These are phyloP conservation scores for Geococcyx californianus DNA, from an alignment of 2,113 vertebrate species.

Conservation along the genomic window DNA sequence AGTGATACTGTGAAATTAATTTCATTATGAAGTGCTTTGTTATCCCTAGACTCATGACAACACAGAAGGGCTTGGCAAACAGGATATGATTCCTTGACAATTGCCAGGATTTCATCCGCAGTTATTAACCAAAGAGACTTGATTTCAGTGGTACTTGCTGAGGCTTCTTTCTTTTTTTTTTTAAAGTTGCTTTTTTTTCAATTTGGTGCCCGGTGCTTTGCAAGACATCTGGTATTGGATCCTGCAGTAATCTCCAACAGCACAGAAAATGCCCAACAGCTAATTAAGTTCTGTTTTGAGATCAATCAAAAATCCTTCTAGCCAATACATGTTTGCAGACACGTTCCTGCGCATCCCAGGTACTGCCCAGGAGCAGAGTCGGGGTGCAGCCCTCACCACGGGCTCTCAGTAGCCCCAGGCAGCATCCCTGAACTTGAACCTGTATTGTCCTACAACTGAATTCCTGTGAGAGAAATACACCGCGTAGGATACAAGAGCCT, in stretches of 20 bases:
- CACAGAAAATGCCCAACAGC: slow-evolving; percentile 24
- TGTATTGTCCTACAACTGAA: background rate
- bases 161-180: too few species aligned
- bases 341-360: background rate
- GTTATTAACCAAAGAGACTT: background rate
- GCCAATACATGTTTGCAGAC: slow-evolving; percentile 8
- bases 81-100: background rate
- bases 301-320: slow-evolving; percentile 17
- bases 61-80: background rate
- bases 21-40: background rate
- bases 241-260: slow-evolving; percentile 20
- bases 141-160: background rate
- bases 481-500: background rate
- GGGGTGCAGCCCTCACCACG: background rate
- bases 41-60: background rate
- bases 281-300: slow-evolving; percentile 61
- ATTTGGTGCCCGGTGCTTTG: background rate
- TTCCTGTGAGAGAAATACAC: background rate
- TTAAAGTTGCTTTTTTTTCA: background rate
- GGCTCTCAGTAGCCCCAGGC: too few species aligned
- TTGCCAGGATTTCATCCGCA: background rate
- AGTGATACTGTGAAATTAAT: background rate
- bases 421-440: background rate
- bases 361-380: background rate
- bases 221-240: background rate